Conservation (phyloP, 2,113 vertebrate genomes). For the Chunga burmeisteri region DNA sequence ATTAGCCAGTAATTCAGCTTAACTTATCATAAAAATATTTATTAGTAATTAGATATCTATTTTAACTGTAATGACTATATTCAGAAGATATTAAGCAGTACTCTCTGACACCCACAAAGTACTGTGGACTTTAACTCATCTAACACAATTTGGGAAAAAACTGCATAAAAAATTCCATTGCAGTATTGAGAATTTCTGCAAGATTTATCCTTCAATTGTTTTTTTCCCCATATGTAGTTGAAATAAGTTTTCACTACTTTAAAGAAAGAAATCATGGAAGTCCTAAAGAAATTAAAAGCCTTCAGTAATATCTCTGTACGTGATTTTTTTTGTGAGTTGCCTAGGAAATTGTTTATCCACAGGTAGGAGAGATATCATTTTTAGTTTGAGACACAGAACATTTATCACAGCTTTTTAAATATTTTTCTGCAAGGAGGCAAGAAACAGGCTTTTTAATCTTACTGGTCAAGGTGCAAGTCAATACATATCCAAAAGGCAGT, state of each 20-base stretch:
- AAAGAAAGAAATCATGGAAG: neutral
- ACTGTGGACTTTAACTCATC: neutral
- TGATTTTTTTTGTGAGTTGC: neutral
- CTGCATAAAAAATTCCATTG: neutral
- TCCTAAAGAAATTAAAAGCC: neutral
- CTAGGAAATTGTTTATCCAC: slow-evolving; percentile 24
- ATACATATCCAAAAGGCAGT: neutral
- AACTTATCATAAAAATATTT: neutral
- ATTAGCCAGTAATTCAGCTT: neutral
- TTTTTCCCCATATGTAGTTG: neutral
- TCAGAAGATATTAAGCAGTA: neutral
- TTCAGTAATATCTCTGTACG: neutral
- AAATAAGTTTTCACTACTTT: neutral
- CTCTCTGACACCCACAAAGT: neutral
- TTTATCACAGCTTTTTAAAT: neutral
- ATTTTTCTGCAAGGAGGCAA: neutral
- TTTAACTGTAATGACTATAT: neutral
- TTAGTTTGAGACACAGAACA: neutral
- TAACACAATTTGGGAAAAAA: neutral
- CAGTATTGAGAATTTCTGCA: neutral
- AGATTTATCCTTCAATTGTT: neutral
- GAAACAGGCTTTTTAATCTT: neutral
- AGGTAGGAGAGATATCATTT: neutral
- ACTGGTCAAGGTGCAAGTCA: neutral
- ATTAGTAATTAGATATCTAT: neutral